A percentile compares a stretch with the other conserved stretches of the same genome.
Evolutionary conservation across 2,797 vertebrate species (phyloP).

Genomic region (Phoebastria nigripes): DNA sequence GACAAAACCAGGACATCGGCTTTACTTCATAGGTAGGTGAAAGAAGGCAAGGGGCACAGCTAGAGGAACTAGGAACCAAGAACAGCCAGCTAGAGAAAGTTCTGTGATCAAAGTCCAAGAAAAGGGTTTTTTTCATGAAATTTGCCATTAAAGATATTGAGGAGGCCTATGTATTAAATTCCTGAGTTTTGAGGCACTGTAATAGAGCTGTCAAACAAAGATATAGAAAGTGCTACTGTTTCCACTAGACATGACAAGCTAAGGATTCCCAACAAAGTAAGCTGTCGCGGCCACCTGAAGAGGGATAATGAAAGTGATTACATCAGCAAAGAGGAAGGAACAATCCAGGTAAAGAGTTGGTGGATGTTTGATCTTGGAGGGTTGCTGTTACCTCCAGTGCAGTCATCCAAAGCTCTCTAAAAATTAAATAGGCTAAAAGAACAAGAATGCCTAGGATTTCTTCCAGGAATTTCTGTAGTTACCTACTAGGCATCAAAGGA

Average conservation of each 20-base stretch:
- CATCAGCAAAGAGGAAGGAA: constrained; percentile 68
- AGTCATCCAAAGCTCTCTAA: constrained; percentile 63
- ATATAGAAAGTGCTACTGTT: constrained; percentile 61
- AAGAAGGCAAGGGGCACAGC: constrained; percentile 48
- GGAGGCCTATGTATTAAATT: constrained; percentile 64
- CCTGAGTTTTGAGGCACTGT: constrained; percentile 57
- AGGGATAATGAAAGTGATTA: constrained; percentile 70
- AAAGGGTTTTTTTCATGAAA: not conserved
- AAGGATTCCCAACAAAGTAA: constrained; percentile 66
- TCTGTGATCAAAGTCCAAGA: constrained; percentile 56
- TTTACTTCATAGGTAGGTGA: constrained; percentile 48
- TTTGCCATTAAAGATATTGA: constrained; percentile 58
- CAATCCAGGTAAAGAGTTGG: constrained; percentile 67
- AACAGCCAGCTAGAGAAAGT: constrained; percentile 48
- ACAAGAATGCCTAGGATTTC: constrained; percentile 65
- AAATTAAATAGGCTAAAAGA: constrained; percentile 71
- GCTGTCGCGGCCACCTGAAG: constrained; percentile 54
- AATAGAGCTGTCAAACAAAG: constrained; percentile 65
- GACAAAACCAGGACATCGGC: constrained; percentile 36
- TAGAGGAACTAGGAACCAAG: constrained; percentile 44
- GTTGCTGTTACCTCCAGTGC: constrained; percentile 68
- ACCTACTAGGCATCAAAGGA: constrained; percentile 57
- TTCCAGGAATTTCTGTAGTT: constrained; percentile 63
- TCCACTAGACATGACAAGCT: constrained; percentile 62
- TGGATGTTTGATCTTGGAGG: constrained; percentile 65